These are phyloP conservation scores for Fukomys damarensis DNA, from an alignment of 2,113 vertebrate species.

Conservation along the genomic window DNA sequence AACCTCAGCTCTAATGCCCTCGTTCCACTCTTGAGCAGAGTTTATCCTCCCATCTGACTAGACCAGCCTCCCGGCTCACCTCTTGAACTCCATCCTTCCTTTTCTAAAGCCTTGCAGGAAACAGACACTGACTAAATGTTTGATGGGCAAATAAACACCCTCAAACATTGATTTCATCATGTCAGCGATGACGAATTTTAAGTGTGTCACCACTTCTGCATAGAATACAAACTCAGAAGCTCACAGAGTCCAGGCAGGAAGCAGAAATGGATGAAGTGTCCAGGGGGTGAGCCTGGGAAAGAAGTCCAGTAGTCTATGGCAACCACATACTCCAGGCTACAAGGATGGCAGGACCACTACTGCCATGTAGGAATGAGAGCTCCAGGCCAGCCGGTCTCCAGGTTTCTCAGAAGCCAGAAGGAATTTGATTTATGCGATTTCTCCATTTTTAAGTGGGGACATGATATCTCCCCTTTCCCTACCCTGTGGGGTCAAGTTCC, in stretches of 20 bases:
- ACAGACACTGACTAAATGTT: slow-evolving; percentile 52
- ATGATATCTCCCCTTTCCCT: background rate
- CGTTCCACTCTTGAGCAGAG: background rate
- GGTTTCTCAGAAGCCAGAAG: background rate
- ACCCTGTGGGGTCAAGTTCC: background rate
- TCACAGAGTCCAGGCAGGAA: background rate
- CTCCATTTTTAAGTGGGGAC: background rate
- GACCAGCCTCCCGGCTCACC: background rate
- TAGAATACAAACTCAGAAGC: background rate
- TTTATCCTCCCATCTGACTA: background rate
- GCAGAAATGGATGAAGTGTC: background rate
- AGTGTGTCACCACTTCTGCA: background rate
- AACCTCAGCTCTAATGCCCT: background rate
- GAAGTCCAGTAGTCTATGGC: rapidly evolving
- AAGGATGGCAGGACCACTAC: background rate
- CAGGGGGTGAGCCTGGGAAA: background rate
- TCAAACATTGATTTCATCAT: slow-evolving; percentile 45
- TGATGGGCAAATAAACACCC: slow-evolving; percentile 50
- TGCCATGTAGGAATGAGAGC: background rate
- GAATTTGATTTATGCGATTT: background rate
- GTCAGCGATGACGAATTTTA: background rate
- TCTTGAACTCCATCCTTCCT: background rate
- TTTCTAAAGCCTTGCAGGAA: slow-evolving; percentile 21
- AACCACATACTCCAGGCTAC: background rate
- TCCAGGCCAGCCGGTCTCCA: background rate